These are phyloP conservation scores for Thecocarcelia acutangulata DNA, from an alignment of 2,888 invertebrate species.

Conservation along the genomic window DNA sequence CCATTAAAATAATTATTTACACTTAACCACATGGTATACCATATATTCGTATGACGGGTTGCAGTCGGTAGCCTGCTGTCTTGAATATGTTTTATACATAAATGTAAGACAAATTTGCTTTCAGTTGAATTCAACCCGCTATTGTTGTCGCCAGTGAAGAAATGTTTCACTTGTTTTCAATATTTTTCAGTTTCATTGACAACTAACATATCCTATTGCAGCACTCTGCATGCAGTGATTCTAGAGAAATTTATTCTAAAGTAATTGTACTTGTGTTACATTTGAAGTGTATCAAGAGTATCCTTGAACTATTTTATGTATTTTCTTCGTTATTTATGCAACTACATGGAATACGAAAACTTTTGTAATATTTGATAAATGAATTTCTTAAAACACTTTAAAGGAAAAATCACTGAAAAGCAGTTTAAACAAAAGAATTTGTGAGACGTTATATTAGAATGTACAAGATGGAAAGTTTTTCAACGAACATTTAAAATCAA, in stretches of 20 bases:
- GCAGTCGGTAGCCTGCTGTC: too few relatives aligned
- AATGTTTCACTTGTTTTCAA: too few relatives aligned
- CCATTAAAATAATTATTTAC: too few relatives aligned
- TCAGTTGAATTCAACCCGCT: too few relatives aligned
- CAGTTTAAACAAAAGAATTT: slow-evolving; percentile 4
- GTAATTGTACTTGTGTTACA: slow-evolving; percentile 61
- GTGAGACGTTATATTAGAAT: too few relatives aligned
- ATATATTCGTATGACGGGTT: too few relatives aligned
- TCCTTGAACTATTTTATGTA: slow-evolving; percentile 65
- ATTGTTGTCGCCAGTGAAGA: too few relatives aligned
- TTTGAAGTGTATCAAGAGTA: slow-evolving; percentile 61
- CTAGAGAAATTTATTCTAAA: slow-evolving; percentile 41
- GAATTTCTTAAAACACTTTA: slow-evolving; percentile 8
- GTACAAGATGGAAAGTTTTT: too few relatives aligned
- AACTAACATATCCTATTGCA: neutral
- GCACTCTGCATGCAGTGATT: slow-evolving; percentile 8
- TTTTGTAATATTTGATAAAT: neutral
- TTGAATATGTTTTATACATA: too few relatives aligned
- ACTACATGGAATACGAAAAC: slow-evolving; percentile 26
- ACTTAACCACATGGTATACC: too few relatives aligned
- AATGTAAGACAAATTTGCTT: too few relatives aligned
- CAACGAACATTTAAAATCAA: too few relatives aligned
- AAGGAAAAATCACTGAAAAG: neutral
- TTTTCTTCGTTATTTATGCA: slow-evolving; percentile 27
- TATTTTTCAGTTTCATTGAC: neutral